These are phyloP conservation scores for Bombus superbus DNA, from an alignment of 1,140 invertebrate species.

Conservation along the genomic window DNA sequence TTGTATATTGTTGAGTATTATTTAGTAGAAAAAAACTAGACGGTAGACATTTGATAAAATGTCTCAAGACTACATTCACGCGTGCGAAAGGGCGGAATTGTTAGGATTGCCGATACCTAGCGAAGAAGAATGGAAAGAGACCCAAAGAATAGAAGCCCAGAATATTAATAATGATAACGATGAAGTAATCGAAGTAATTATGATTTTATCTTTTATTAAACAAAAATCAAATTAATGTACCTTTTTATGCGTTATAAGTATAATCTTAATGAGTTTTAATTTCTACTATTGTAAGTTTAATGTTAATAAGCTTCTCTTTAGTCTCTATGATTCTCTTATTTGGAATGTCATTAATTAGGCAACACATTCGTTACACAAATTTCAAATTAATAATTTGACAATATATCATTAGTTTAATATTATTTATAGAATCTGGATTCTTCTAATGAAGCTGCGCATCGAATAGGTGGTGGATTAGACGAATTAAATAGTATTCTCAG, in stretches of 20 bases:
- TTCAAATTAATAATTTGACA: not conserved
- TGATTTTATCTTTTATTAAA: no score
- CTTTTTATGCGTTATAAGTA: not conserved
- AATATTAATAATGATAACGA: slow-evolving; percentile 57
- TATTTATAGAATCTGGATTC: slow-evolving; percentile 85
- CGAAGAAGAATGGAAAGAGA: slow-evolving; percentile 85
- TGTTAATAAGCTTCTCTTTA: not conserved
- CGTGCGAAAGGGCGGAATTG: slow-evolving; percentile 89
- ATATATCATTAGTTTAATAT: not conserved
- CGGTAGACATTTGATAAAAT: slow-evolving; percentile 18
- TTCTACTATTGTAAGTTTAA: not conserved
- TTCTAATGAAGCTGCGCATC: slow-evolving; percentile 88
- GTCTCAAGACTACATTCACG: slow-evolving; percentile 85
- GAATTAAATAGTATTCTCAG: slow-evolving; percentile 91
- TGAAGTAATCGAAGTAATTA: slow-evolving; percentile 70
- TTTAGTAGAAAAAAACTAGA: not conserved
- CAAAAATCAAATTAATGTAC: not conserved
- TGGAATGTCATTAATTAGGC: not conserved
- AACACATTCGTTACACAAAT: not conserved
- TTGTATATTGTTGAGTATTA: not conserved
- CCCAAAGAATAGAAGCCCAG: slow-evolving; percentile 52
- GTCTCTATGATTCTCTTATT: not conserved
- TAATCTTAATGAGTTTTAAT: not conserved
- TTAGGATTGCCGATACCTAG: slow-evolving; percentile 87
- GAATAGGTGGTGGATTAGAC: slow-evolving; percentile 89